A percentile compares a stretch with the other conserved stretches of the same genome.
Evolutionary conservation across 2,888 invertebrate species (phyloP).

Genomic region (Drosophila robusta): DNA sequence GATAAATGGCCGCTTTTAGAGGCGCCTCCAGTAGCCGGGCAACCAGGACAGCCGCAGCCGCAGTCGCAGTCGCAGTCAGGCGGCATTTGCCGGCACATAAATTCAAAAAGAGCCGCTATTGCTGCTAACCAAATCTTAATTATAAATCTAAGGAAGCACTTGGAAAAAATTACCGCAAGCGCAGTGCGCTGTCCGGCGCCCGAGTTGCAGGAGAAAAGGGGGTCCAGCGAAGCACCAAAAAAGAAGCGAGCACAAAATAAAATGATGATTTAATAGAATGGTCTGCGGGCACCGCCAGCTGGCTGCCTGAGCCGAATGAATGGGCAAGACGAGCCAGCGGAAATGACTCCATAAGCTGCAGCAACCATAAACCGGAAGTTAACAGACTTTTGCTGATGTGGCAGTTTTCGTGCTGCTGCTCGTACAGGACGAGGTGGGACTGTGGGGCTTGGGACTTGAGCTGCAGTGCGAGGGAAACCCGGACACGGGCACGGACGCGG

Average conservation of each 20-base stretch:
- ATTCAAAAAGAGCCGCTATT: constrained; percentile 81
- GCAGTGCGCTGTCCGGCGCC: constrained; percentile 60
- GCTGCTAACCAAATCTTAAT: constrained; percentile 83
- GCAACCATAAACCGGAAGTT: constrained; percentile 83
- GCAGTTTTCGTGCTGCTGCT: constrained; percentile 68
- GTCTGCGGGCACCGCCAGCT: constrained; percentile 77
- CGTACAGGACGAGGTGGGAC: constrained; percentile 11
- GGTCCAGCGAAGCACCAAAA: constrained; percentile 24
- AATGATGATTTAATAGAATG: constrained; percentile 83
- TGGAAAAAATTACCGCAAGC: constrained; percentile 78
- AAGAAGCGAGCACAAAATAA: constrained; percentile 56
- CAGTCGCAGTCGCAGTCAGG: constrained; percentile 28
- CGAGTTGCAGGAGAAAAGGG: constrained; percentile 9
- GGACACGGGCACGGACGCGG: constrained; percentile 34
- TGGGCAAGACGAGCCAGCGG: constrained; percentile 70
- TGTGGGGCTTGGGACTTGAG: constrained; percentile 5
- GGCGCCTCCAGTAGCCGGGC: constrained; percentile 45
- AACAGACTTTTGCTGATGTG: constrained; percentile 84
- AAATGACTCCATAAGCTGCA: constrained; percentile 81
- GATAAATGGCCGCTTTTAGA: constrained; percentile 68
- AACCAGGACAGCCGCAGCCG: constrained; percentile 18
- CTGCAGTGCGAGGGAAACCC: constrained; percentile 12
- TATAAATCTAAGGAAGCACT: constrained; percentile 84
- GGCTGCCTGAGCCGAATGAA: constrained; percentile 74
- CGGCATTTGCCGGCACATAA: constrained; percentile 75